A percentile compares a stretch with the other conserved stretches of the same genome.
Evolutionary conservation across 2,797 vertebrate species (phyloP).

Genomic region (Periparus ater): DNA sequence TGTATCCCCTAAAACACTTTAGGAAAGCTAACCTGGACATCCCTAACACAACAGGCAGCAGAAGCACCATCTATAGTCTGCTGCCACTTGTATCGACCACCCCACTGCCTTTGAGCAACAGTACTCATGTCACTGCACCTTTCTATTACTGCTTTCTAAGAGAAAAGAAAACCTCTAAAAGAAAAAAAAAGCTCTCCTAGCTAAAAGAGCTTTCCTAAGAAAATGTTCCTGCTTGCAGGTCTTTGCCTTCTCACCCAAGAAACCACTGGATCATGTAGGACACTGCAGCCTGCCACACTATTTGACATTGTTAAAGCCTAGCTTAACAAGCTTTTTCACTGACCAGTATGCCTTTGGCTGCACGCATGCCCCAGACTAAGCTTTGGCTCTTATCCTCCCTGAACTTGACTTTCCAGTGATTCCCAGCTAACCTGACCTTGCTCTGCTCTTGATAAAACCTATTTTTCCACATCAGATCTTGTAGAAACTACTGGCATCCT

Average conservation of each 20-base stretch:
- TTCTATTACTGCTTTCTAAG: neutral
- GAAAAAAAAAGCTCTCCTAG: neutral
- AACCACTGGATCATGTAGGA: neutral
- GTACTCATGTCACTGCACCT: neutral
- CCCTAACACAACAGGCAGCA: neutral
- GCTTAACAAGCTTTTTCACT: neutral
- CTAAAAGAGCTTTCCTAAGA: neutral
- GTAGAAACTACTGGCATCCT: neutral
- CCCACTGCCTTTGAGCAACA: neutral
- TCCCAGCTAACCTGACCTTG: neutral
- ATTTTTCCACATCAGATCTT: neutral
- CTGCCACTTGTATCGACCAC: neutral
- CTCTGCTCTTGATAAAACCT: neutral
- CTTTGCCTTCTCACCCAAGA: neutral
- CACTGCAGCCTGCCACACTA: neutral
- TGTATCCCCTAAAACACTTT: rapidly evolving
- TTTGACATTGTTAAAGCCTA: neutral
- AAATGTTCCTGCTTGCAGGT: neutral
- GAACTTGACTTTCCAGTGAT: neutral
- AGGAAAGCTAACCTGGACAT: neutral
- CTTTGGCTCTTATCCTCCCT: neutral
- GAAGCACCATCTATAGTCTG: neutral
- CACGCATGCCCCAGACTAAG: neutral
- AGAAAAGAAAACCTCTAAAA: neutral
- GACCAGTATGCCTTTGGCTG: neutral